A percentile compares a stretch with the other conserved stretches of the same genome.
phyloP scores from a whole-genome alignment of 2,113 vertebrate species.

The Pteronura brasiliensis region DNA sequence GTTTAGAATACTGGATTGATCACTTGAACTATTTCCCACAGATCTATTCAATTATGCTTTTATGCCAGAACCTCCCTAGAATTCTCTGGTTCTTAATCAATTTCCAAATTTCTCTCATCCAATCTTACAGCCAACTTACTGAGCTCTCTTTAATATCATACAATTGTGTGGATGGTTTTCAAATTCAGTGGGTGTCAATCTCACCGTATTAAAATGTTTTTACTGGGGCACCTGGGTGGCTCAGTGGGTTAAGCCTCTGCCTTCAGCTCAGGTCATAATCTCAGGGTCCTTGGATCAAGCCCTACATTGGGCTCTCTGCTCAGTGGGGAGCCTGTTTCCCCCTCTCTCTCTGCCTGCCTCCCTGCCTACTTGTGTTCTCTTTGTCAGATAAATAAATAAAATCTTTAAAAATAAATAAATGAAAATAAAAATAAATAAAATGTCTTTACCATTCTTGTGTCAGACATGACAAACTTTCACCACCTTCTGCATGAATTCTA shows the following conservation, averaged over 20 bases:
- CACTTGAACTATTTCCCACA: background rate
- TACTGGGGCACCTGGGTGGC: too few relatives aligned
- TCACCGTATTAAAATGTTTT: background rate
- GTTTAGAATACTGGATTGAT: background rate
- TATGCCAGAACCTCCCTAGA: background rate
- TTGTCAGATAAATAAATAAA: too few relatives aligned
- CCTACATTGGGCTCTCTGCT: too few relatives aligned
- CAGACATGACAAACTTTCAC: background rate
- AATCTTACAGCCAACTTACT: background rate
- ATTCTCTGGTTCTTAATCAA: background rate
- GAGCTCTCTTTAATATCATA: background rate
- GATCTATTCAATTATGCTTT: background rate
- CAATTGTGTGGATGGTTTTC: background rate
- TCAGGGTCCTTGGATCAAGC: too few relatives aligned
- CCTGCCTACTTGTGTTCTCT: too few relatives aligned
- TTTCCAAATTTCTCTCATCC: background rate
- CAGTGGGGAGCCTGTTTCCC: too few relatives aligned
- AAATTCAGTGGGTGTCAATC: background rate
- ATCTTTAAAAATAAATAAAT: too few relatives aligned
- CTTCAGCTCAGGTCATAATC: too few relatives aligned
- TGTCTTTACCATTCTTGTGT: background rate
- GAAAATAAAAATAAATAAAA: background rate
- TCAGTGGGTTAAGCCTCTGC: too few relatives aligned
- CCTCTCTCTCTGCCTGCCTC: too few relatives aligned
- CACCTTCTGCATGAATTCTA: background rate